Conservation (phyloP, 2,888 invertebrate genomes). For the Agonopterix arenella region DNA sequence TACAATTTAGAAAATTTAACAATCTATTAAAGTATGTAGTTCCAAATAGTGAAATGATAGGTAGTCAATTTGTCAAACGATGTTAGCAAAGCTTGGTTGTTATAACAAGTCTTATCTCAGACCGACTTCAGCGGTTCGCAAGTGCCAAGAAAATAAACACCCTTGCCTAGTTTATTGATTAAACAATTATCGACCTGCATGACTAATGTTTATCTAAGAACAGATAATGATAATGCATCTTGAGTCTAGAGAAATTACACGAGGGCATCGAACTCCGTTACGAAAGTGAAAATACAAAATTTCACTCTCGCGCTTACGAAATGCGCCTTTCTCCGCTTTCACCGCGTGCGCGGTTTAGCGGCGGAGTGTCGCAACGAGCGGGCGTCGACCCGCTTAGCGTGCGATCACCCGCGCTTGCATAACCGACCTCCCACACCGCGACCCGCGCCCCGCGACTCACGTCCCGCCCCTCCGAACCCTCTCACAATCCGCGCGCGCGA, state of each 20-base stretch:
- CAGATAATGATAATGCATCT: too few species aligned
- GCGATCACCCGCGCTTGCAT: conserved; percentile 80
- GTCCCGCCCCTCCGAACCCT: conserved; percentile 10
- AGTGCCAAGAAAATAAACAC: too few species aligned
- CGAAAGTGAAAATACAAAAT: conserved; percentile 73
- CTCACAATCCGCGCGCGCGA: conserved; percentile 18
- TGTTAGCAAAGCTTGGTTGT: too few species aligned
- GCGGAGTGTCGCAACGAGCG: conserved; percentile 66
- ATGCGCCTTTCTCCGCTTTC: conserved; percentile 75
- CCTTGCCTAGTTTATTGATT: too few species aligned
- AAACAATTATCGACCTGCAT: too few species aligned
- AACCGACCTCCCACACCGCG: conserved; percentile 57
- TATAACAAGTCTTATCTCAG: too few species aligned
- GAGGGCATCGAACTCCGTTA: conserved; percentile 56
- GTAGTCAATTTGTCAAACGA: too few species aligned
- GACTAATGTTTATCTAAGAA: too few species aligned
- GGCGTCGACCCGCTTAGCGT: conserved; percentile 82
- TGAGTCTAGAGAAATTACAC: conserved; percentile 17
- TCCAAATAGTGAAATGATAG: too few species aligned
- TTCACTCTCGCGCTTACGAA: conserved; percentile 76
- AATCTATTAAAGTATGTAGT: too few species aligned
- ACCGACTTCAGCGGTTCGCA: too few species aligned
- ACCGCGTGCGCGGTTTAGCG: conserved; percentile 33
- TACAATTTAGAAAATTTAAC: too few species aligned
- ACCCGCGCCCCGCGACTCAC: conserved; percentile 27